Base-by-base conservation (phyloP, 2,797 vertebrate species). In the Phataginus tricuspis region DNA sequence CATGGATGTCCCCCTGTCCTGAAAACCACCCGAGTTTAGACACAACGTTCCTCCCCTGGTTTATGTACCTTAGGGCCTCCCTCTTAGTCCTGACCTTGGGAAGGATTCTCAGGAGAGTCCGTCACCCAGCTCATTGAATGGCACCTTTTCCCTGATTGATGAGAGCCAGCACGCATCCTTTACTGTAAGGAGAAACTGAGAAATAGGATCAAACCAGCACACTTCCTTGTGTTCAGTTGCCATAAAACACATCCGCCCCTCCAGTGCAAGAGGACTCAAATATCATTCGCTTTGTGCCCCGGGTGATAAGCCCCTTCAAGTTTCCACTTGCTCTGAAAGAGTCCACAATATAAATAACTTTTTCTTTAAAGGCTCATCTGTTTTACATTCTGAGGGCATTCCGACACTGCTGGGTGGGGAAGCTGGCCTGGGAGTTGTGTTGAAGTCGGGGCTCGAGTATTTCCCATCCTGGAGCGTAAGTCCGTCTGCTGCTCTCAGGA, bases 251-350 rank as follows among this genome's bases (percentile, higher is more conserved):
- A 53, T 77, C 59, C 6, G 39, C 64, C 57, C 77, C 25, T 96
- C 93, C 71, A 57, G 84, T 95, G 89, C 29, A n/a, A 68, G 93
- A 7, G 37, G 84, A 64, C 4, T 86, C 5, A 66, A 14, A 21
- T 85, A n/a, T 96, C 27, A 4, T 91, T 97, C 86, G 66, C 55
- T 91, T 82, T 78, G 57, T 93, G 15, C 84, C 83, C 82, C 86
- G 92, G 66, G 69, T 98, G 88, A 79, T 96, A 97, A 94, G 42
- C 96, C 86, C 97, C 39, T 49, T 63, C 96, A 92, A 42, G 85
- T 97, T 98, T 37, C 93, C 92, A 97, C 59, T 98, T 97, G 97
- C 91, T 96, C 87, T 71, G 93, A 93, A 97, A 87, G 74, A 94
- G 83, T 97, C 57, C 29, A 0, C 74, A 16, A 34, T 96, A 95